Evolutionary conservation across 2,797 vertebrate genomes (phyloP).

Genomic region (Alfaro cultratus): DNA sequence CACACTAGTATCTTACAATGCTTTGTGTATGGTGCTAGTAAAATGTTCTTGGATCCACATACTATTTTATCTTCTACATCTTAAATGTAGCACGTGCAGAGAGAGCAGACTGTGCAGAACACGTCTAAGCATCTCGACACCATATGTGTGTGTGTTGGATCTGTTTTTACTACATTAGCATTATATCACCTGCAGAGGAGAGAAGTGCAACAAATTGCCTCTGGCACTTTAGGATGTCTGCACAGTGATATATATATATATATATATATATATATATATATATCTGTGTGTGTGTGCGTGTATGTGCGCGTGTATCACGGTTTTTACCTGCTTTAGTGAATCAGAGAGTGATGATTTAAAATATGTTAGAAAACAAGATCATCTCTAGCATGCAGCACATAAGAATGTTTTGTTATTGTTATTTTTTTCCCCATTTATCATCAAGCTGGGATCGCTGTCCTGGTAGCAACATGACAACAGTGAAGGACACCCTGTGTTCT

Average conservation of each 20-base stretch:
- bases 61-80: not conserved
- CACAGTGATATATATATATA: not conserved
- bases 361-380: not conserved
- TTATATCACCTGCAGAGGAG: not conserved
- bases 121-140: not conserved
- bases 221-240: not conserved
- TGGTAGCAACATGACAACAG: slow-evolving; percentile 22
- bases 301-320: no score
- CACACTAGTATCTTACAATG: no score
- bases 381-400: not conserved
- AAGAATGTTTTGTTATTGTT: not conserved
- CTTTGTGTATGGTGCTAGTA: not conserved
- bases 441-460: slow-evolving; percentile 11
- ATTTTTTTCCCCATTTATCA: not conserved
- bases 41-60: not conserved
- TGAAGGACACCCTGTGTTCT: slow-evolving; percentile 13
- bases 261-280: no score
- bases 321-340: no score
- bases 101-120: not conserved
- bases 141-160: not conserved
- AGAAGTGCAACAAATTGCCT: not conserved
- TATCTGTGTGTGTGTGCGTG: no score
- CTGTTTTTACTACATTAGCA: not conserved
- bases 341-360: not conserved
- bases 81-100: not conserved